Percentiles rank a stretch among this genome's conserved stretches.
phyloP scores from a whole-genome alignment of 1,140 invertebrate genomes.

The Ctenoplectra terminalis region DNA sequence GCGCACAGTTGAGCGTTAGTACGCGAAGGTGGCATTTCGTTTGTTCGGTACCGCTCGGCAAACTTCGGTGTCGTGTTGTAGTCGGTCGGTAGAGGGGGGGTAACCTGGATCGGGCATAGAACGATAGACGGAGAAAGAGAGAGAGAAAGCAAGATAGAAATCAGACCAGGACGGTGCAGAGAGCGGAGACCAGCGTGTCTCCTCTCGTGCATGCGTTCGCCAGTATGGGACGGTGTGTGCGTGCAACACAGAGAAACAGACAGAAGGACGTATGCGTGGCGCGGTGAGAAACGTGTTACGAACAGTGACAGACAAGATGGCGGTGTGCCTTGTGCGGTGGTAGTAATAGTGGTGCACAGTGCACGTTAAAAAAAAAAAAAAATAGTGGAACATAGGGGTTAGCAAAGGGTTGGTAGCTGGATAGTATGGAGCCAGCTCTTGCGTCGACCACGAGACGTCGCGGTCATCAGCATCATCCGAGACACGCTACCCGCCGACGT shows the following conservation, averaged over 20 bases:
- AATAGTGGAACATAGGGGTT: conserved; percentile 15
- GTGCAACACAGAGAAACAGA: conserved; percentile 26
- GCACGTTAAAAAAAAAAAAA: conserved; percentile 33
- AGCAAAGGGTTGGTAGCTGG: conserved; percentile 53
- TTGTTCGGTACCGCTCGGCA: conserved; percentile 30
- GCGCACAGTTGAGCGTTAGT: conserved; percentile 39
- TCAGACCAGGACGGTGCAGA: conserved; percentile 43
- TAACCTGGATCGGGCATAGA: conserved; percentile 37
- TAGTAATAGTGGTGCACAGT: conserved; percentile 71
- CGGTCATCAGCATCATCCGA: conserved; percentile 90
- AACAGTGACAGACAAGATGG: conserved; percentile 82
- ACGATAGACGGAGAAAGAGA: conserved; percentile 32
- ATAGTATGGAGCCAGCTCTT: conserved; percentile 83
- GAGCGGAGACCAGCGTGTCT: conserved; percentile 46
- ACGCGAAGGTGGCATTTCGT: conserved; percentile 38
- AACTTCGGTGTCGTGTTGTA: conserved; percentile 21
- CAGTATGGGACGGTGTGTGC: conserved; percentile 34
- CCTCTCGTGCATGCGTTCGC: conserved; percentile 37
- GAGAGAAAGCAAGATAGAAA: conserved; percentile 57
- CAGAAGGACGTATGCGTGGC: conserved; percentile 45
- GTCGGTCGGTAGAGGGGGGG: conserved; percentile 23
- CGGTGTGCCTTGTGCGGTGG: conserved; percentile 67
- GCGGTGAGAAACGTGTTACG: conserved; percentile 64
- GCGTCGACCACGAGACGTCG: conserved; percentile 85
- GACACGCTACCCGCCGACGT: conserved; percentile 82